Conservation (phyloP, 2,113 vertebrate species). For the Macquaria ambigua region DNA sequence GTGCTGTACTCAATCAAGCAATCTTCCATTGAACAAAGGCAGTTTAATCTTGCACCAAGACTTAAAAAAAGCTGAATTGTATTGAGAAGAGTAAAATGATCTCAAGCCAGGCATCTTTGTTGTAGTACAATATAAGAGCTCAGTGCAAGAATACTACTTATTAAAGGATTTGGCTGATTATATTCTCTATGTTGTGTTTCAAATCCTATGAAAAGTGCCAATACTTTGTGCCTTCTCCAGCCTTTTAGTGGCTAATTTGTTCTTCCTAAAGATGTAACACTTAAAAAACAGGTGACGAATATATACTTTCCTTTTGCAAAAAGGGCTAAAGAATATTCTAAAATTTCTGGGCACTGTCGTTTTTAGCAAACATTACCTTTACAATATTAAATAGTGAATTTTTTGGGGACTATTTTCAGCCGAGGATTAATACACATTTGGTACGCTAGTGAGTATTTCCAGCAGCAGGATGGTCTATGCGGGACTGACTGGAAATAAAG, state of each 20-base stretch:
- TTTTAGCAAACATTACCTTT: background rate
- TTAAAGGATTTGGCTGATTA: background rate
- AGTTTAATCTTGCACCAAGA: conserved; percentile 6
- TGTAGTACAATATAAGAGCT: background rate
- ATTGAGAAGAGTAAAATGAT: background rate
- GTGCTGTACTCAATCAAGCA: background rate
- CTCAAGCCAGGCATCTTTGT: background rate
- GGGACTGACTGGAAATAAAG: background rate
- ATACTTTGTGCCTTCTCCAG: background rate
- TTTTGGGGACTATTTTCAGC: background rate
- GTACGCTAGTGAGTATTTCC: background rate
- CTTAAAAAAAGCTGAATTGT: conserved; percentile 3
- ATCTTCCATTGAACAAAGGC: conserved; percentile 3
- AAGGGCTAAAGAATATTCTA: background rate
- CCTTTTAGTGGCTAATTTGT: background rate
- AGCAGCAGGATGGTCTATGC: background rate
- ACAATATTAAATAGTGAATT: background rate
- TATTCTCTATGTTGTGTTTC: background rate
- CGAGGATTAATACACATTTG: background rate
- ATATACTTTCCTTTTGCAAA: background rate
- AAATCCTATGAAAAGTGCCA: background rate
- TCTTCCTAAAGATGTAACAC: background rate
- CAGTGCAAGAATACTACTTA: background rate
- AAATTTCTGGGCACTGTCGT: background rate
- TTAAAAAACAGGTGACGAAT: background rate